These are phyloP conservation scores for Phalacrocorax brasilianus DNA, from an alignment of 2,113 vertebrate genomes.

Conservation along the genomic window DNA sequence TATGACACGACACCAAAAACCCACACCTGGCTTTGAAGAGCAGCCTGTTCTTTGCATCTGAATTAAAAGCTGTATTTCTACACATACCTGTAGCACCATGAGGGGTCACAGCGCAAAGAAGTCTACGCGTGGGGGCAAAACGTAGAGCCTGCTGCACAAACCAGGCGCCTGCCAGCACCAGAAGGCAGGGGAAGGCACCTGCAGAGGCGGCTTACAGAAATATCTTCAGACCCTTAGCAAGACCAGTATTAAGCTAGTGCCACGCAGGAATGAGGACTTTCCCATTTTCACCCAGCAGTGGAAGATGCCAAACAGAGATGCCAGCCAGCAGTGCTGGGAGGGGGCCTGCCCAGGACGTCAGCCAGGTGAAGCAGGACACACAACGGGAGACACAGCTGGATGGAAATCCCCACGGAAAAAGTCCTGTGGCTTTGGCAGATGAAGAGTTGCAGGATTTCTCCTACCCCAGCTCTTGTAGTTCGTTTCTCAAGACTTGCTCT, in stretches of 20 bases:
- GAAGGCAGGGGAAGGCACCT: no score
- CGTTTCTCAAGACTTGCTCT: background rate
- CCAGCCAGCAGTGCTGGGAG: background rate
- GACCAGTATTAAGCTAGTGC: background rate
- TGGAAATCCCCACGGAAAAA: background rate
- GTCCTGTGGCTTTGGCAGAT: background rate
- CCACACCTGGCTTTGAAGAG: background rate
- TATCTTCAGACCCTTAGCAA: background rate
- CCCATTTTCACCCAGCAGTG: background rate
- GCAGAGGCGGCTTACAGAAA: background rate
- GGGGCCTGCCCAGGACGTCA: background rate
- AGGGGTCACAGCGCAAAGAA: background rate
- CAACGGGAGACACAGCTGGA: background rate
- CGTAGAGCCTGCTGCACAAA: background rate
- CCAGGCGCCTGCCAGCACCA: background rate
- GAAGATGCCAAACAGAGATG: background rate
- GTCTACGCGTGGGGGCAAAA: background rate
- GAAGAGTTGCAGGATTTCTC: background rate
- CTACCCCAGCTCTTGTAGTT: background rate
- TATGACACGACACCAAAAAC: background rate
- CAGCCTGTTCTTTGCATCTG: background rate
- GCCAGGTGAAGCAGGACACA: background rate
- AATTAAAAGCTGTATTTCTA: background rate
- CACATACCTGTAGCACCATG: rapidly evolving
- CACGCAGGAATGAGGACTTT: background rate